Conservation (phyloP, 2,797 vertebrate genomes). For the Heliangelus exortis region DNA sequence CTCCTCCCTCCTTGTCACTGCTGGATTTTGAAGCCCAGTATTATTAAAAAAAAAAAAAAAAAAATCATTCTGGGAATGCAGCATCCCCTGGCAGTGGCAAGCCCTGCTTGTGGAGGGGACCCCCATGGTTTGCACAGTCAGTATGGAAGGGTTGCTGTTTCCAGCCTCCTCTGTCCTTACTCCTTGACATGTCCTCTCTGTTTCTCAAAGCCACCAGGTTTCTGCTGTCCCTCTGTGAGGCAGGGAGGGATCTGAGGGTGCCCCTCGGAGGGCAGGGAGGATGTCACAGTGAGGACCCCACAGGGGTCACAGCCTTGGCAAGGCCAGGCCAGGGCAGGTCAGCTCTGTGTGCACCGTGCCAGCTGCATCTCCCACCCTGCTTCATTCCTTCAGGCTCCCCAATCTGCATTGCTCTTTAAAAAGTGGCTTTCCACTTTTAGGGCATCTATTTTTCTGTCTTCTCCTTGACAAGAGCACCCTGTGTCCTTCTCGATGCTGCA, state of each 20-base stretch:
- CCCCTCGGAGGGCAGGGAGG: neutral
- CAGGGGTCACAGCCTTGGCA: too few species aligned
- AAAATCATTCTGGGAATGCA: neutral
- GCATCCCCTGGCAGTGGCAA: conserved; percentile 6
- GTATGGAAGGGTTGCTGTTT: neutral
- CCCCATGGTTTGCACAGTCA: neutral
- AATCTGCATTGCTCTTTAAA: neutral
- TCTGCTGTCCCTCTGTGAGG: neutral
- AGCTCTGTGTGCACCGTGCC: fast-evolving
- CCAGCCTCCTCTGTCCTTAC: neutral
- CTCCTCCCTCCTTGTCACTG: conserved; percentile 54
- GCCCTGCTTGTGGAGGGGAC: neutral
- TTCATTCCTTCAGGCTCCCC: neutral
- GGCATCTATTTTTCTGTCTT: neutral
- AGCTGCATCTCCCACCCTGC: fast-evolving
- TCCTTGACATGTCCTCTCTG: neutral
- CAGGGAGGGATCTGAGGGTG: too few species aligned
- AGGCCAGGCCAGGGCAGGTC: neutral
- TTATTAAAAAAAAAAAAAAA: neutral
- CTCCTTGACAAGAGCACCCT: neutral
- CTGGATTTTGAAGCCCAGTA: conserved; percentile 1
- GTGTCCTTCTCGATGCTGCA: neutral
- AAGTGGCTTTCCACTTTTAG: neutral
- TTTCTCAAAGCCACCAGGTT: neutral
- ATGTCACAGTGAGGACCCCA: neutral